These are phyloP conservation scores for Toxotes lorentzi DNA, from an alignment of 2,797 vertebrate genomes.

Conservation along the genomic window DNA sequence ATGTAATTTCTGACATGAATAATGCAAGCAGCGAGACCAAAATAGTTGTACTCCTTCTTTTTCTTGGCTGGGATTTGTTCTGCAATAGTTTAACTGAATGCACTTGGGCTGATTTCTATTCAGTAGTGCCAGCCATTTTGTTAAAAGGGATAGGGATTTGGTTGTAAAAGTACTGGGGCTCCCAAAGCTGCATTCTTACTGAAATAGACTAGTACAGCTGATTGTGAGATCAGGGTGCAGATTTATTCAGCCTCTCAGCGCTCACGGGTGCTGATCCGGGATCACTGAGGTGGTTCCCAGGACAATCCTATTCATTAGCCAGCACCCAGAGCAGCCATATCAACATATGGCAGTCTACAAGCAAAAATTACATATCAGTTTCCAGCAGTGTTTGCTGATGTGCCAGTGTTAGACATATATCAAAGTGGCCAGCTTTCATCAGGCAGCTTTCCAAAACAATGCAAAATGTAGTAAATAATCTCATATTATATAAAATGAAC, in stretches of 20 bases:
- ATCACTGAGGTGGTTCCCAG: slow-evolving; percentile 57
- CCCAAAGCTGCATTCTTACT: slow-evolving; percentile 56
- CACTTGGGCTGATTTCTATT: slow-evolving; percentile 61
- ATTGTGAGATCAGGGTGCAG: slow-evolving; percentile 65
- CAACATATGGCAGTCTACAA: slow-evolving; percentile 40
- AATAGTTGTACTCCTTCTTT: slow-evolving; percentile 71
- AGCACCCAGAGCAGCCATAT: slow-evolving; percentile 26
- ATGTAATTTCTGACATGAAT: slow-evolving; percentile 80
- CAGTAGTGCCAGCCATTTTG: slow-evolving; percentile 64
- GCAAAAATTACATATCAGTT: slow-evolving; percentile 26
- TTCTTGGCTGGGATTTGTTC: slow-evolving; percentile 69
- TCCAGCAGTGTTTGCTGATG: slow-evolving; percentile 39
- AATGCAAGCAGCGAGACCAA: slow-evolving; percentile 75
- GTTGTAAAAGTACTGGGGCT: slow-evolving; percentile 48
- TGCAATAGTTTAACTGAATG: slow-evolving; percentile 69
- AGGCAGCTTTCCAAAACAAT: slow-evolving; percentile 7
- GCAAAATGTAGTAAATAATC: not conserved
- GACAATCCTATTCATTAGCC: slow-evolving; percentile 58
- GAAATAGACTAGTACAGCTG: slow-evolving; percentile 56
- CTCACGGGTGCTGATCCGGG: slow-evolving; percentile 42
- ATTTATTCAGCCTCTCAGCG: slow-evolving; percentile 61
- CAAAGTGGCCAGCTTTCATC: slow-evolving; percentile 14
- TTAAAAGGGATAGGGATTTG: slow-evolving; percentile 62
- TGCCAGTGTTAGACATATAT: slow-evolving; percentile 6
- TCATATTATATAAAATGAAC: slow-evolving; percentile 11